phyloP scores from a whole-genome alignment of 2,113 vertebrate genomes.

The Pachycephala philippinensis region DNA sequence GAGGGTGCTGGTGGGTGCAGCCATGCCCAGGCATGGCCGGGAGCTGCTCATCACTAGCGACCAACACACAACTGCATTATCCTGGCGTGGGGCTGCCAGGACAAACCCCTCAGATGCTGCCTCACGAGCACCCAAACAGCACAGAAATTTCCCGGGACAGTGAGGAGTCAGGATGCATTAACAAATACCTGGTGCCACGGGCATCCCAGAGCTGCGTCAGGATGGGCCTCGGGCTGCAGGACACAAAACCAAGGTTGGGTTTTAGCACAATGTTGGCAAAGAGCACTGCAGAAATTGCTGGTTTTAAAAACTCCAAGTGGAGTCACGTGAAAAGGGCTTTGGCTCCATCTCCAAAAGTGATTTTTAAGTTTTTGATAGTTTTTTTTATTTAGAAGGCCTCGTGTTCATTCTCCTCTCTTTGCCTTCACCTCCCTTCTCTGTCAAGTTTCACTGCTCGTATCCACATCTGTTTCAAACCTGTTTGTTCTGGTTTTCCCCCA shows the following conservation, averaged over 20 bases:
- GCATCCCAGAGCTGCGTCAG: accelerated
- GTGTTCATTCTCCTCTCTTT: background rate
- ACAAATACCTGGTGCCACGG: background rate
- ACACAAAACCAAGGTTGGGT: background rate
- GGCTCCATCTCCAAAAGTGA: accelerated
- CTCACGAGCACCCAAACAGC: accelerated
- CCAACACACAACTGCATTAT: background rate
- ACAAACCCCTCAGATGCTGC: background rate
- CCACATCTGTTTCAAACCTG: background rate
- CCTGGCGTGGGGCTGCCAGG: background rate
- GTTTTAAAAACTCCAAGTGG: background rate
- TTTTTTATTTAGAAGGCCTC: background rate
- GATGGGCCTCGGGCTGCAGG: background rate
- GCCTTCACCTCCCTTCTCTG: too few species aligned
- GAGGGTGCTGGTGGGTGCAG: background rate
- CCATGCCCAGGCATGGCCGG: accelerated
- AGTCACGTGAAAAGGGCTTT: accelerated
- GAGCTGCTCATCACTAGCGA: background rate
- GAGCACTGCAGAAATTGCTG: accelerated
- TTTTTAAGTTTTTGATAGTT: background rate
- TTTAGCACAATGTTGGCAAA: background rate
- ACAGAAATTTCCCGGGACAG: accelerated
- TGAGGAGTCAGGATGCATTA: accelerated
- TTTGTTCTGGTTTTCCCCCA: background rate
- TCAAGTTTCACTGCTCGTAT: accelerated